Conservation (phyloP, 2,113 vertebrate genomes). For the Orthonyx spaldingii region DNA sequence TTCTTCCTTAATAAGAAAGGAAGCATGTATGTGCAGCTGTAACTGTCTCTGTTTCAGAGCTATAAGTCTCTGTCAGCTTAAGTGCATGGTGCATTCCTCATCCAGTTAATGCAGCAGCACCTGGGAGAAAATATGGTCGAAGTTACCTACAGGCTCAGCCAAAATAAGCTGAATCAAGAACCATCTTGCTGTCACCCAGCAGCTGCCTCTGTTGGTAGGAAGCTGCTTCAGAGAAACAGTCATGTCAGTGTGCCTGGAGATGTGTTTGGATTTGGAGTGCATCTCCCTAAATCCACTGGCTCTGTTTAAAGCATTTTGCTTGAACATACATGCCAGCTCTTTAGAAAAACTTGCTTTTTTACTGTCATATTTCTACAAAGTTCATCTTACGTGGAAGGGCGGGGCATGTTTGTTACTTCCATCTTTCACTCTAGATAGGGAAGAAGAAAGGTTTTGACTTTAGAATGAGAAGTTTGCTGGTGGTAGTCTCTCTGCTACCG, state of each 20-base stretch:
- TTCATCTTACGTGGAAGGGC: background rate
- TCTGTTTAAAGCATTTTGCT: background rate
- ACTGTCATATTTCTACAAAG: background rate
- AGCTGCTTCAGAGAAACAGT: background rate
- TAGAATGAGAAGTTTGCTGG: background rate
- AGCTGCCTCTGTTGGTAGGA: background rate
- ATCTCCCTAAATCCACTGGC: background rate
- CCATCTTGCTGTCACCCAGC: background rate
- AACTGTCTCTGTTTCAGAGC: background rate
- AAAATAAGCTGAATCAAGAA: background rate
- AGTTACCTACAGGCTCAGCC: background rate
- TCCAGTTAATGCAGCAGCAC: background rate
- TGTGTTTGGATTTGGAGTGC: background rate
- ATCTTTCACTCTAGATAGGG: background rate
- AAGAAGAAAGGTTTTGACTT: background rate
- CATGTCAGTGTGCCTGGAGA: background rate
- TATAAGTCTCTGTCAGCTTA: slow-evolving; percentile 19
- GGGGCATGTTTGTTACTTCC: background rate
- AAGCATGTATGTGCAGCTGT: background rate
- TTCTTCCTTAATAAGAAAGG: background rate
- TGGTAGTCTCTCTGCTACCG: background rate
- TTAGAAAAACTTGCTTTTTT: background rate
- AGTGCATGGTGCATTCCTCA: background rate
- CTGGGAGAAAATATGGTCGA: background rate
- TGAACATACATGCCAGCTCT: background rate